These are phyloP conservation scores for Numida meleagris DNA, from an alignment of 2,113 vertebrate genomes.

Conservation along the genomic window DNA sequence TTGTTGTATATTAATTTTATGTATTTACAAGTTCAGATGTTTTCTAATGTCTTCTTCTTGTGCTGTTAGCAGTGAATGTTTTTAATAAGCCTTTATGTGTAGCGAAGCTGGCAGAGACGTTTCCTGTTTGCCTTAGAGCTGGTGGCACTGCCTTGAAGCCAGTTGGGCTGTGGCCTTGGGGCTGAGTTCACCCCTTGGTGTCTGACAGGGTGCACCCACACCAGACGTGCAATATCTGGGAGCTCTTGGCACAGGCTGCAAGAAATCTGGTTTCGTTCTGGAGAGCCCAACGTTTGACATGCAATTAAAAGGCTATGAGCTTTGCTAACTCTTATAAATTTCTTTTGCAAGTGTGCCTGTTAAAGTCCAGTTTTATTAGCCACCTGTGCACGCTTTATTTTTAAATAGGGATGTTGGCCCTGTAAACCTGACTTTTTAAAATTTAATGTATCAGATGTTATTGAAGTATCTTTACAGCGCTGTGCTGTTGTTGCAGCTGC, in stretches of 20 bases:
- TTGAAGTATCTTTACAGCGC: not conserved
- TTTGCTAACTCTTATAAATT: conserved; percentile 15
- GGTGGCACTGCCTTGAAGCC: conserved; percentile 23
- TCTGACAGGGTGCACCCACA: rapidly evolving
- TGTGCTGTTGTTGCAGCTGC: conserved; percentile 29
- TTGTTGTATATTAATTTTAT: conserved; percentile 39
- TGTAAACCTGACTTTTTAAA: not conserved
- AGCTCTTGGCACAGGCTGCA: not conserved
- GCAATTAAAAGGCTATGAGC: conserved; percentile 35
- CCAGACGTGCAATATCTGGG: not conserved
- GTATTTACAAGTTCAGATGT: conserved; percentile 18
- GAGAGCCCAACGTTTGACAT: not conserved
- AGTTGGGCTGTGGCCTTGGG: not conserved
- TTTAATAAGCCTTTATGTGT: conserved; percentile 47
- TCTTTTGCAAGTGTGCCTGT: not conserved
- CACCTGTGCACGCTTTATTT: not conserved
- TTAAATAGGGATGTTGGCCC: not conserved
- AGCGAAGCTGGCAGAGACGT: conserved; percentile 22
- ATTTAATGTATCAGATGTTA: not conserved
- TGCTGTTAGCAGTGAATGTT: not conserved
- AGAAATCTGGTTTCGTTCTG: not conserved
- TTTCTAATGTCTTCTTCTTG: not conserved
- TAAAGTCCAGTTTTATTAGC: not conserved
- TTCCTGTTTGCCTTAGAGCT: conserved; percentile 23
- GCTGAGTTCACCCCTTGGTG: not conserved